Base-by-base conservation (phyloP, 2,888 invertebrate species). In the Pocota personata region DNA sequence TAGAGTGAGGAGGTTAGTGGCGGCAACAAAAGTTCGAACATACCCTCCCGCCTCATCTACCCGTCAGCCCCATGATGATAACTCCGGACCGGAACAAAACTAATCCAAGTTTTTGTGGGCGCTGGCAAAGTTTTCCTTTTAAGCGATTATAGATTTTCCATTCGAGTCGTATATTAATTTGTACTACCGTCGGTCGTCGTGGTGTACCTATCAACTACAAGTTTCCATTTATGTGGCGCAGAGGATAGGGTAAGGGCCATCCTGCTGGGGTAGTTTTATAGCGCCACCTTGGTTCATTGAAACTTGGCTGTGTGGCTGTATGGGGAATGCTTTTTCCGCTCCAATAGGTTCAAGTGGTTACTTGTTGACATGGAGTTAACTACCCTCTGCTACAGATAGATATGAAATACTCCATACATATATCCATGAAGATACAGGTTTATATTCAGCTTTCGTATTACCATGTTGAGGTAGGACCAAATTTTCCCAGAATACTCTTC, bases 101-200 rank as follows among this genome's bases (percentile, higher is more conserved):
- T 69, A 71, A 82, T 82, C 62, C 69, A 82, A 82, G 75, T 82
- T 82, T 37, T 76, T 82, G 76, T 48, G 75, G 76, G 69, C 75
- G 46, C 64, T 57, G 69, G 69, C 19, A 75, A 84, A 84, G 79
- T 84, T 84, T 84, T 73, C 79, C 80, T 84, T 71, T 79, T 75
- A 84, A 84, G 75, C 84, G 84, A 79, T 84, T 84, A 84, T 79
- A 79, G 84, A 84, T 79, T 79, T 84, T 84, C 80, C 69, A 75
- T 84, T 80, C 32, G 69, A 77, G 71, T 80, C 79, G 79, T 84
- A 79, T 80, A 84, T 84, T 84, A 80, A 84, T 84, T 84, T 84
- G 84, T 84, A 84, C 71, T 73, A 69, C 67, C 48, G 52, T 79
- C 48, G 79, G 62, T 79, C 37, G 82, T 71, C 50, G 71, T 82